Evolutionary conservation across 2,888 invertebrate genomes (phyloP), one percentile per base, ranked within the genome.

Genomic region (Meloe dianella): DNA sequence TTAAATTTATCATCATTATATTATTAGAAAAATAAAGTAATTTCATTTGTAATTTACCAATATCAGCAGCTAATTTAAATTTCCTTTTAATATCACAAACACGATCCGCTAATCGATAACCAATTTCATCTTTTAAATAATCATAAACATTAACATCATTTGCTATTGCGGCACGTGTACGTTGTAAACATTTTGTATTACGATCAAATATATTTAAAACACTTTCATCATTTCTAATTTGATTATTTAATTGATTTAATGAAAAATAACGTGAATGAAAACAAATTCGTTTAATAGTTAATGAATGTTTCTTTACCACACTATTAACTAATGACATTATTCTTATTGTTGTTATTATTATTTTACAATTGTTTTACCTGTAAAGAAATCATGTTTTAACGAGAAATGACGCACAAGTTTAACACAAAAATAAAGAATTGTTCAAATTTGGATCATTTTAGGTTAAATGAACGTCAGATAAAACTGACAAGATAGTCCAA

Each of bases 11-110:
- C 0, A 12, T 51, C 22, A 47, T 38, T 41, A 1, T 7, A 0
- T 57, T 57, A 14, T 24, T 29, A n/a, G n/a, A n/a, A n/a, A n/a
- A n/a, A n/a, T n/a, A n/a, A n/a, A n/a, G n/a, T n/a, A n/a, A n/a
- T n/a, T n/a, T n/a, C n/a, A n/a, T n/a, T n/a, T n/a, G n/a, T n/a
- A 24, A 56, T 60, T 64, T 72, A 88, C 91, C 91, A 69, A 91
- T 87, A 82, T 99, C 97, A 0, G 92, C 91, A 22, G 90, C 93
- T 73, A 88, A 86, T 77, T 91, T 89, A 83, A 98, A 97, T 71
- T 92, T 90, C 79, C 95, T 88, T 84, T 97, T 98, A 35, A 98
- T 92, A 83, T 99, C 98, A 80, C 93, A 95, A 61, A 98, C 88
- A 74, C 97, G 88, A 82, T 99, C 99, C 0, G 97, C 92, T 12